A percentile compares a stretch with the other conserved stretches of the same genome.
Evolutionary conservation across 2,113 vertebrate species (phyloP).

Genomic region (Apus apus): DNA sequence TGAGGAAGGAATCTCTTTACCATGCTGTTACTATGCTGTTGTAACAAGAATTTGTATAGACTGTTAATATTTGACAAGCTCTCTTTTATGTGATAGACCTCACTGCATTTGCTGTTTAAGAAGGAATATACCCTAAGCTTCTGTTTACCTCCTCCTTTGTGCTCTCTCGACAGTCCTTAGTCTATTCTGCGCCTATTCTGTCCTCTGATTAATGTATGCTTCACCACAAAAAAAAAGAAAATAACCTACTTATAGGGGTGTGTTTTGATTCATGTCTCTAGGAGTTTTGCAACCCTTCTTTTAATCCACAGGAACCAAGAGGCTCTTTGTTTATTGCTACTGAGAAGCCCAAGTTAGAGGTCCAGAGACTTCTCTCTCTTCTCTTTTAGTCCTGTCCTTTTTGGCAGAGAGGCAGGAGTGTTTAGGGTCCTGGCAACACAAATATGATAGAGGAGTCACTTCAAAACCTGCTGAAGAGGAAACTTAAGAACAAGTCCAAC

Average conservation of each 20-base stretch:
- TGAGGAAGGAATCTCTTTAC: neutral
- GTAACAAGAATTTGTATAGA: neutral
- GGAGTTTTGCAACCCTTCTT: neutral
- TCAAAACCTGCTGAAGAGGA: neutral
- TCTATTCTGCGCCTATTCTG: neutral
- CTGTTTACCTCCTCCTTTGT: neutral
- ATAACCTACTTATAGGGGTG: fast-evolving
- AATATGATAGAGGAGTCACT: neutral
- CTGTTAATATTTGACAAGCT: neutral
- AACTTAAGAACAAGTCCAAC: neutral
- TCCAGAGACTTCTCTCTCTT: neutral
- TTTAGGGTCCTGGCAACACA: neutral
- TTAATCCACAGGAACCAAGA: neutral
- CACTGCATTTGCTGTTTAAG: neutral
- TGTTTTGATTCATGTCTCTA: fast-evolving
- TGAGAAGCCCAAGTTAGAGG: neutral
- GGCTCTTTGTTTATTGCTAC: neutral
- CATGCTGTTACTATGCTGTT: neutral
- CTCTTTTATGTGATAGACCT: neutral
- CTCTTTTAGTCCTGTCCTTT: neutral
- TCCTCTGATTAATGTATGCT: neutral
- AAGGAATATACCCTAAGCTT: neutral
- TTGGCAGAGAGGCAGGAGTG: neutral
- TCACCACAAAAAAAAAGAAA: neutral
- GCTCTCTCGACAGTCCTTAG: neutral